Evolutionary conservation across 2,113 vertebrate genomes (phyloP), one percentile per base, ranked within the genome.

Genomic region (Carassius gibelio): DNA sequence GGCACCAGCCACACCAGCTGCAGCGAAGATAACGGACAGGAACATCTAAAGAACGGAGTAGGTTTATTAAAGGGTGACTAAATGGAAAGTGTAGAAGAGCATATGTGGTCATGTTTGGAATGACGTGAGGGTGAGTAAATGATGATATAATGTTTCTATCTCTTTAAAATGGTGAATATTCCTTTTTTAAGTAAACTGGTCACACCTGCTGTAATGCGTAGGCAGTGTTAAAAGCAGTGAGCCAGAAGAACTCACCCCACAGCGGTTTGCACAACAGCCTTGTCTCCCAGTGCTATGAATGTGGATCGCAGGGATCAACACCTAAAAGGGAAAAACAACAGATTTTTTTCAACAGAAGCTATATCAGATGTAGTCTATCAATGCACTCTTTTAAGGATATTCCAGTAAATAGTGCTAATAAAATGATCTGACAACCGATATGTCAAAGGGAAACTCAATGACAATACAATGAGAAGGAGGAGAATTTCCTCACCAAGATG

Each of bases 21-120:
- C 92, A 1, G 94, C 92, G 17, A 94, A 94, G 3, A 93, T 88
- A 72, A 95, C 93, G 26, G 94, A 95, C 66, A 96, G 91, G 86
- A 94, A 94, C 94, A 95, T 95, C 94, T 95, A 62, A 48, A 64
- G 50, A 13, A 26, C 68, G 17, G 8, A 13, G 26, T 45, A 66
- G 1, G 14, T 62, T 7, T 81, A 26, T 50, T 15, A 42, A 42
- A 71, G 55, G 48, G 23, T 21, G 14, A 2, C 5, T 36, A n/a
- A 3, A 7, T 61, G 9, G 34, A 52, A 69, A 48, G 7, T 81
- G 17, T 81, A 34, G 57, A 3, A 61, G 19, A 57, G 75, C 2
- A 19, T 7, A 26, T 50, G 36, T 76, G 75, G 1, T 19, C 17
- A 57, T 78, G 10, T 34, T 34, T 34, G 2, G 3, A 17, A 15